Evolutionary conservation across 2,888 invertebrate genomes (phyloP).

Genomic region (Drosophila formosana): DNA sequence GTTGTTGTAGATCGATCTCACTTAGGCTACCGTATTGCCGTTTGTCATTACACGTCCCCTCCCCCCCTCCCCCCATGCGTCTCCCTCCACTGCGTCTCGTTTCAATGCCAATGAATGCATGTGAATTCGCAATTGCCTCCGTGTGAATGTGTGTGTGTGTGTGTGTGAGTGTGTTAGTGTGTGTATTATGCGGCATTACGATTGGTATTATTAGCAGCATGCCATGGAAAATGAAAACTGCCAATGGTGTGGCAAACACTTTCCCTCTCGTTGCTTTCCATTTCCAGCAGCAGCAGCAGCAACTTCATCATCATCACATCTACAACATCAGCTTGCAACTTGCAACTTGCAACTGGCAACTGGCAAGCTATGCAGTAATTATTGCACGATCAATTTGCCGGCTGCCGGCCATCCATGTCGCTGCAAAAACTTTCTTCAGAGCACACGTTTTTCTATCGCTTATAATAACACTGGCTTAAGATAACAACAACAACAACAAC

Average conservation of each 20-base stretch:
- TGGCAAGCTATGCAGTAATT: constrained; percentile 78
- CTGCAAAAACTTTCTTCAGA: constrained; percentile 74
- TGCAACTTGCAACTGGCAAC: constrained; percentile 36
- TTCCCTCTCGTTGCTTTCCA: constrained; percentile 84
- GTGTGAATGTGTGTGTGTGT: not conserved
- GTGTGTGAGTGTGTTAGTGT: constrained; percentile 37
- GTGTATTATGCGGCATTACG: constrained; percentile 81
- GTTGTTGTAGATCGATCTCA: constrained; percentile 73
- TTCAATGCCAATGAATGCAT: constrained; percentile 80
- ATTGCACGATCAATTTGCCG: constrained; percentile 83
- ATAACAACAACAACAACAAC: constrained; percentile 3
- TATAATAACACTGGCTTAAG: constrained; percentile 35
- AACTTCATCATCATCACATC: constrained; percentile 48
- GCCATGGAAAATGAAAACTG: constrained; percentile 79
- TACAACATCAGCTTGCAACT: constrained; percentile 33
- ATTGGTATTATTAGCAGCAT: constrained; percentile 76
- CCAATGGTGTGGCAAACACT: constrained; percentile 73
- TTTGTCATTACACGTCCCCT: constrained; percentile 35
- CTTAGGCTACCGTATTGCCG: constrained; percentile 71
- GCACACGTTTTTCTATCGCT: constrained; percentile 26
- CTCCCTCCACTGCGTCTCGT: constrained; percentile 49
- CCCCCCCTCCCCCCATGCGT: constrained; percentile 1
- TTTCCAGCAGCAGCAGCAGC: too few species aligned
- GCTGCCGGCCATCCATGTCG: constrained; percentile 78
- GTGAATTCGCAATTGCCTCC: constrained; percentile 25